A percentile compares a stretch with the other conserved stretches of the same genome.
These are phyloP conservation scores for Crocodylus rhombifer DNA, from an alignment of 2,797 vertebrate species.

Conservation along the genomic window DNA sequence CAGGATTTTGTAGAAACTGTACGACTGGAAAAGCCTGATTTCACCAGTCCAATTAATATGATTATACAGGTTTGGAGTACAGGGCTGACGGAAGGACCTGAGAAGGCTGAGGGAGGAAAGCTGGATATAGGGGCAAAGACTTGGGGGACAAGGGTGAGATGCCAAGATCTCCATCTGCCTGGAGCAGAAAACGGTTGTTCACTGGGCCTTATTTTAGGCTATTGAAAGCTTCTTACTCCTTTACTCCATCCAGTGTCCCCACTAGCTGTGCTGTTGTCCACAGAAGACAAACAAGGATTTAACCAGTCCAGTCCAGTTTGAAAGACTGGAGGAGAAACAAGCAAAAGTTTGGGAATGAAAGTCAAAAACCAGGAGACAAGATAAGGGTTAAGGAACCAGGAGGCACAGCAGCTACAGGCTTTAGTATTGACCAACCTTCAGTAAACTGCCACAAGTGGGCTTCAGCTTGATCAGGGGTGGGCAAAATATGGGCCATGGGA, in stretches of 20 bases:
- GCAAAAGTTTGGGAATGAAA: too few relatives aligned
- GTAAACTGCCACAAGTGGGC: too few relatives aligned
- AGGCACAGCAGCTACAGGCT: too few relatives aligned
- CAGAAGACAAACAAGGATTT: too few relatives aligned
- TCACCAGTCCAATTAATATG: rapidly evolving
- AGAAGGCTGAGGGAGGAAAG: not conserved
- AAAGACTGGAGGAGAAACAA: too few relatives aligned
- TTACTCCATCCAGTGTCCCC: not conserved
- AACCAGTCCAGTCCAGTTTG: too few relatives aligned
- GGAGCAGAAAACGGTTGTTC: not conserved
- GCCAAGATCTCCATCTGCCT: not conserved
- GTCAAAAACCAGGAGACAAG: too few relatives aligned
- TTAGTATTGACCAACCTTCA: too few relatives aligned
- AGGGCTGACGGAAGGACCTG: not conserved
- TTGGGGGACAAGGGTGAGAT: not conserved
- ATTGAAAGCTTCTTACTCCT: not conserved
- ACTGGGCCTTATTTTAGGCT: not conserved
- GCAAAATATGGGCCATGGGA: too few relatives aligned
- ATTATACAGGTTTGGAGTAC: not conserved
- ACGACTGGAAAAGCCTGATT: not conserved
- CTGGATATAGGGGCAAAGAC: not conserved
- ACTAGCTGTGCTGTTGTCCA: not conserved
- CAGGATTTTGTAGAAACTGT: not conserved
- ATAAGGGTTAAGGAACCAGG: too few relatives aligned
- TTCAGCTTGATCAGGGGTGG: too few relatives aligned